Conservation (phyloP, 2,888 invertebrate genomes). For the Diplolepis rosae region DNA sequence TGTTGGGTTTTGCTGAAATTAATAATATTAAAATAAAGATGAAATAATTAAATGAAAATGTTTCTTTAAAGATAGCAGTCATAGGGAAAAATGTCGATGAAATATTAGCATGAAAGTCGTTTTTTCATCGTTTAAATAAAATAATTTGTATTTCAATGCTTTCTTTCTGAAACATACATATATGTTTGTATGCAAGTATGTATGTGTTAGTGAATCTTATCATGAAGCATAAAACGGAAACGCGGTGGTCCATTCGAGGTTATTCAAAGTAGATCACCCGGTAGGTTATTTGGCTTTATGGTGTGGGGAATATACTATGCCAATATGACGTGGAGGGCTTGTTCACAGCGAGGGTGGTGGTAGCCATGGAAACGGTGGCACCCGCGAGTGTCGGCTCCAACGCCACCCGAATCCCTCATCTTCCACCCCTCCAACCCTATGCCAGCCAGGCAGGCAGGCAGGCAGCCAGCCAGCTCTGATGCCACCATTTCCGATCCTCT, state of each 20-base stretch:
- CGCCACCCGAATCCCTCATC: constrained; percentile 76
- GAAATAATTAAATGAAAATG: too few relatives aligned
- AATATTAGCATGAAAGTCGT: too few relatives aligned
- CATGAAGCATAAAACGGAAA: constrained; percentile 11
- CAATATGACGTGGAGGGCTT: constrained; percentile 70
- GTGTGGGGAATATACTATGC: constrained; percentile 71
- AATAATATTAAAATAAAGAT: too few relatives aligned
- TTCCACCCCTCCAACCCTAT: constrained; percentile 53
- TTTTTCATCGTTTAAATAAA: background rate
- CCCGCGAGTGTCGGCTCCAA: constrained; percentile 77
- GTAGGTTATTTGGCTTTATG: constrained; percentile 69
- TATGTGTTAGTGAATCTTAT: constrained; percentile 26
- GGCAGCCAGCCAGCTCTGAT: constrained; percentile 41
- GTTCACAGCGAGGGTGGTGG: constrained; percentile 74
- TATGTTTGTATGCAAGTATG: too few relatives aligned
- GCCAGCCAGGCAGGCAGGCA: too few relatives aligned
- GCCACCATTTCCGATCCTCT: constrained; percentile 44
- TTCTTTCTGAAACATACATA: constrained; percentile 1
- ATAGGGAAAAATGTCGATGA: background rate
- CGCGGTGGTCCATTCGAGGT: constrained; percentile 40
- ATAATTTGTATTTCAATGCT: background rate
- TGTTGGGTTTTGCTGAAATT: too few relatives aligned
- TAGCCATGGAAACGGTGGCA: constrained; percentile 79
- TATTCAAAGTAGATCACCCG: constrained; percentile 63
- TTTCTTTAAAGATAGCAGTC: background rate